Evolutionary conservation across 2,113 vertebrate genomes (phyloP).

Genomic region (Scopus umbretta): DNA sequence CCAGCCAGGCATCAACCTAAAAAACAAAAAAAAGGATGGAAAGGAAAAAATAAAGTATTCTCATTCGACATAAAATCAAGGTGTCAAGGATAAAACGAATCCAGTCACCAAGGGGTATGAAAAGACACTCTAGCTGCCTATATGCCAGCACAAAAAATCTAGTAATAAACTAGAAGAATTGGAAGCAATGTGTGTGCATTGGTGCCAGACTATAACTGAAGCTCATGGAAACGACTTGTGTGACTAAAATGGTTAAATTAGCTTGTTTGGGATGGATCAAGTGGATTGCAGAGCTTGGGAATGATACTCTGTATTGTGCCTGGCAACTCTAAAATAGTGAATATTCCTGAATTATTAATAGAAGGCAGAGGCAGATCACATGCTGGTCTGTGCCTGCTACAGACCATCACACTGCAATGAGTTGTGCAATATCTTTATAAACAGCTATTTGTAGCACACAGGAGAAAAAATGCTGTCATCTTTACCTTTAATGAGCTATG

Average conservation of each 20-base stretch:
- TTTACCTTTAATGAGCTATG: background rate
- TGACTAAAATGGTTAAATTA: background rate
- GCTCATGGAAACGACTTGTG: background rate
- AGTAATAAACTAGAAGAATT: background rate
- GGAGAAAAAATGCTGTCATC: background rate
- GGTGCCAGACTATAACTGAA: background rate
- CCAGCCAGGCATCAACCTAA: background rate
- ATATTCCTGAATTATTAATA: background rate
- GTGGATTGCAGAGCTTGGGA: background rate
- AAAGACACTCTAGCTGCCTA: background rate
- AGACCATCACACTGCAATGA: background rate
- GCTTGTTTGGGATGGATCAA: background rate
- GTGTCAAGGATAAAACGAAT: background rate
- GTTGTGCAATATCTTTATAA: background rate
- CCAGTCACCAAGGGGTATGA: background rate
- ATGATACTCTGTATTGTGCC: background rate
- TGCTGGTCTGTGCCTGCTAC: background rate
- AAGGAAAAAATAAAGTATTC: background rate
- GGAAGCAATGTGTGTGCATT: fast-evolving
- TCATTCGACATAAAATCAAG: background rate
- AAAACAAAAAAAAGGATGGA: background rate
- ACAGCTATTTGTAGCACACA: background rate
- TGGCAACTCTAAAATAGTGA: background rate
- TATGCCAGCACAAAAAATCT: background rate
- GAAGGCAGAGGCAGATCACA: background rate